Evolutionary conservation across 30 jellyfish, hydroid and myxozoan genomes (phyloP), one percentile per base, ranked within the genome.

Genomic region (Euphysa ruthae): DNA sequence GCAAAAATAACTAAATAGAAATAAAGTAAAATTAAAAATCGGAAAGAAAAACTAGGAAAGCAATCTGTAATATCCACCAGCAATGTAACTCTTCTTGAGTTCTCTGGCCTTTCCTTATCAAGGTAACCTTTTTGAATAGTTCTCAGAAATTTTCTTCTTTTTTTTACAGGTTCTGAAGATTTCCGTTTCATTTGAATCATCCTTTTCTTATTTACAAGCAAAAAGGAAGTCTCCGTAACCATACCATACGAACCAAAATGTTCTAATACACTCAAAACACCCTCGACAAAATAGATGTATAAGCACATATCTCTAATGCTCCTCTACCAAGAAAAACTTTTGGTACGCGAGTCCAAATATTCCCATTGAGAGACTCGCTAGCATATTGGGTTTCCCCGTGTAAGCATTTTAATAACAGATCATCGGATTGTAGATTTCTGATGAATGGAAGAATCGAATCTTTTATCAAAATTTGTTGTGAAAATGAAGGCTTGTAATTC

Each of bases 351-450:
- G n/a, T n/a, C n/a, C n/a, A n/a, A n/a, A n/a, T n/a, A n/a, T n/a
- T n/a, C n/a, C 69, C 18, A 10, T 52, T 56, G 18, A 56, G 43
- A 18, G 69, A 33, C 12, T 56, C 69, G 12, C 25, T 56, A 20
- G 69, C 69, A 56, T 3, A 16, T 27, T 56, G 69, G 2, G 69
- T 56, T 16, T 56, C 18, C 7, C 69, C 55, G 25, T 56, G 69
- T 2, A 4, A 27, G 56, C 69, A 56, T 56, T 56, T 56, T 56
- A 42, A 56, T 27, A 56, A 27, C 4, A 56, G 2, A 16, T 56
- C 69, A 56, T 56, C 69, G 15, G 69, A 56, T 56, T 56, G 69
- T 27, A 56, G 30, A 56, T 56, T 27, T 56, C 2, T 56, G 25
- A 56, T 56, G 58, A 56, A 18, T 56, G 69, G 30, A 18, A 56